Conservation (phyloP, 2,888 invertebrate genomes). For the Lottia gigantea region DNA sequence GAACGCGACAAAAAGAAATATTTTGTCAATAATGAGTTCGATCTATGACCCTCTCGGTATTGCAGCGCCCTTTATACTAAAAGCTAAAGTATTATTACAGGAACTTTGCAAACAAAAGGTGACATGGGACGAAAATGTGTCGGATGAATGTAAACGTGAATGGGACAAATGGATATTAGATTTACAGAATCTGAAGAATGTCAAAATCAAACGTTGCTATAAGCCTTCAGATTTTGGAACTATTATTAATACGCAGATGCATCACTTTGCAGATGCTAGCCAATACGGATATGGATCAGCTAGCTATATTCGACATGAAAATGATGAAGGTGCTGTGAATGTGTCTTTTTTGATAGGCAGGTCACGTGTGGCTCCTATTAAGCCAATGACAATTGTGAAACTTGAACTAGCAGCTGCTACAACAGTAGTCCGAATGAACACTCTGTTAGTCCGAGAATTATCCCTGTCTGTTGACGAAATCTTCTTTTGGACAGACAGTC, state of each 20-base stretch:
- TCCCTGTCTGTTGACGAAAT: neutral
- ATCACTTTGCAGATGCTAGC: conserved; percentile 15
- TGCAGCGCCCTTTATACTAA: conserved; percentile 13
- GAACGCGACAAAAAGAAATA: neutral
- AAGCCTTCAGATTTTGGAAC: neutral
- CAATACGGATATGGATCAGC: conserved; percentile 7
- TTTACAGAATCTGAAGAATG: neutral
- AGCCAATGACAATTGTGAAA: conserved; percentile 13
- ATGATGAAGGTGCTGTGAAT: neutral
- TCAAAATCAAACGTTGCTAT: conserved; percentile 3
- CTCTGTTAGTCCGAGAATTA: conserved; percentile 10
- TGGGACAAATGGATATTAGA: conserved; percentile 16
- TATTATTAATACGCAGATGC: neutral
- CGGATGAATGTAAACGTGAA: neutral
- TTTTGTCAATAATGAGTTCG: conserved; percentile 5
- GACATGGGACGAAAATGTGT: conserved; percentile 15
- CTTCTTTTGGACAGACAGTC: conserved; percentile 22
- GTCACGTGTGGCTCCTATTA: conserved; percentile 15
- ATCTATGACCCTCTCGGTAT: conserved; percentile 21
- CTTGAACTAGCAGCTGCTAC: conserved; percentile 16
- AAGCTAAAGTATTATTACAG: conserved; percentile 13
- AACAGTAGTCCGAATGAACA: conserved; percentile 12
- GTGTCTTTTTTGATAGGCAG: conserved; percentile 14
- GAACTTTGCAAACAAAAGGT: conserved; percentile 1
- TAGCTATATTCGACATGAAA: conserved; percentile 1